Percentiles rank a stretch among this genome's conserved stretches.
Conservation (phyloP, 2,113 vertebrate genomes). For the Odontophorus gujanensis region DNA sequence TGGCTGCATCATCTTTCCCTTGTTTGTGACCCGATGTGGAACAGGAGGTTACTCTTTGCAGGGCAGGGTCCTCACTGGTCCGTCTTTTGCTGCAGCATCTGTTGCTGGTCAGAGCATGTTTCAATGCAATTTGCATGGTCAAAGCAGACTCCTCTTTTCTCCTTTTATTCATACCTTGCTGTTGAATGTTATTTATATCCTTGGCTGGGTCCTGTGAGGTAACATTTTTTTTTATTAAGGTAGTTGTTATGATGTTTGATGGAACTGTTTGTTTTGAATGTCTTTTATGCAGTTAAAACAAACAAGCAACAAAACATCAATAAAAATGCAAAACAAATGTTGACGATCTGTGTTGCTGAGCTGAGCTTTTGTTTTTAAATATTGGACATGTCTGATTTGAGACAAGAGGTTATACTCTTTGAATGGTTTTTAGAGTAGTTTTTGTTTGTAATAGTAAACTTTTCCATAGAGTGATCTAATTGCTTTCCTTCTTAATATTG, state of each 20-base stretch:
- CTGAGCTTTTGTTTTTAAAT: background rate
- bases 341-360: background rate
- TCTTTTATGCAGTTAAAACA: background rate
- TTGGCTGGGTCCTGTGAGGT: background rate
- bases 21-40: background rate
- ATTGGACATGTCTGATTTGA: background rate
- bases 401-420: background rate
- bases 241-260: background rate
- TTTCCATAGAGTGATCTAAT: background rate
- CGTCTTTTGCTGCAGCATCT: background rate
- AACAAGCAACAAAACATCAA: background rate
- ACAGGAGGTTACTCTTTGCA: background rate
- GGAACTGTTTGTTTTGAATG: background rate
- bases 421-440: background rate
- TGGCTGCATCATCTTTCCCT: background rate
- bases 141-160: background rate
- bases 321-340: background rate
- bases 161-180: background rate
- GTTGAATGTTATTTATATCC: accelerated
- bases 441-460: background rate
- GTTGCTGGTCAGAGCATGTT: background rate
- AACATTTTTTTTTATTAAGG: background rate
- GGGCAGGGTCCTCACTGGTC: background rate
- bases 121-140: too few relatives aligned
- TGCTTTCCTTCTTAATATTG: background rate